Conservation (phyloP, 2,113 vertebrate genomes). For the Corythoichthys intestinalis region DNA sequence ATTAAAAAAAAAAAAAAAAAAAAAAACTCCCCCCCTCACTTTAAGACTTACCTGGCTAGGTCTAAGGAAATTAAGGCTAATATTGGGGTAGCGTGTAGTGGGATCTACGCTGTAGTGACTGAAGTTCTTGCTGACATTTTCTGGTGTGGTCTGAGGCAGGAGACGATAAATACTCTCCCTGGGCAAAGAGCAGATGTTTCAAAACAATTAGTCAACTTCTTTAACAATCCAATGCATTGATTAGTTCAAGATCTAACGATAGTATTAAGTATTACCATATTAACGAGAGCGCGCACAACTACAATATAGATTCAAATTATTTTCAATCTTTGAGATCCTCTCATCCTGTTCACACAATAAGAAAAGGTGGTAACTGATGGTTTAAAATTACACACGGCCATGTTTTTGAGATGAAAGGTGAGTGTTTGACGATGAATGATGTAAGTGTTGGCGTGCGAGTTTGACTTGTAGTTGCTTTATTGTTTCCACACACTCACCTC, state of each 20-base stretch:
- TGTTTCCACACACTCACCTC: slow-evolving; percentile 77
- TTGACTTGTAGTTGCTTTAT: slow-evolving; percentile 4
- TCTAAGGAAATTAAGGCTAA: slow-evolving; percentile 86
- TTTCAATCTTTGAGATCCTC: slow-evolving; percentile 13
- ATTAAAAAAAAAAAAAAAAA: no score
- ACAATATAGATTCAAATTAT: slow-evolving; percentile 37
- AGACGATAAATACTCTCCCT: slow-evolving; percentile 96
- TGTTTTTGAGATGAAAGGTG: slow-evolving; percentile 51
- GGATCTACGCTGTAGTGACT: slow-evolving; percentile 94
- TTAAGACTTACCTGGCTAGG: slow-evolving; percentile 82
- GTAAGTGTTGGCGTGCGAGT: background rate
- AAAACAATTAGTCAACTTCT: background rate
- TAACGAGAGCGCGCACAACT: background rate
- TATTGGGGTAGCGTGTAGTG: slow-evolving; percentile 92
- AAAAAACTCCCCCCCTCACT: no score
- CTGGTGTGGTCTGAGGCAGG: slow-evolving; percentile 94
- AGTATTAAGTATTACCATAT: background rate
- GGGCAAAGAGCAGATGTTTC: slow-evolving; percentile 8
- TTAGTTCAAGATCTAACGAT: background rate
- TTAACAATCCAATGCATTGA: background rate
- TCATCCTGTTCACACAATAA: slow-evolving; percentile 42
- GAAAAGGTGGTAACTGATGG: slow-evolving; percentile 41
- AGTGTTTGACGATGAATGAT: slow-evolving; percentile 35
- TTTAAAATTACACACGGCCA: slow-evolving; percentile 30
- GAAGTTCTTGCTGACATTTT: slow-evolving; percentile 97